Percentiles rank a stretch among this genome's conserved stretches.
Conservation (phyloP, 2,113 vertebrate species). For the Nansenia antarctica region DNA sequence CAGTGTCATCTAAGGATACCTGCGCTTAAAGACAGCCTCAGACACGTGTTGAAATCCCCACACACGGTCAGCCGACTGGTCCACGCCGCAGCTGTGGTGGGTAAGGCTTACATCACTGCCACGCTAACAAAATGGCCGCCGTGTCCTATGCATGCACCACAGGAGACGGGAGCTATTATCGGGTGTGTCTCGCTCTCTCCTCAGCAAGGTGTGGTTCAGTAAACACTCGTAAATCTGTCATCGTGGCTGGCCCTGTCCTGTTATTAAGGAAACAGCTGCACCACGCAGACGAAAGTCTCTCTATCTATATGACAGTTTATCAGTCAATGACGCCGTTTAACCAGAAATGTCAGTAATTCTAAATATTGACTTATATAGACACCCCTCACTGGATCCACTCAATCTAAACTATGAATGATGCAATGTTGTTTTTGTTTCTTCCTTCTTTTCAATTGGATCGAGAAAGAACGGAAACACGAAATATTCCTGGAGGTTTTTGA, state of each 20-base stretch:
- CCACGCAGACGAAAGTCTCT: too few relatives aligned
- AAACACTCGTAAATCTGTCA: background rate
- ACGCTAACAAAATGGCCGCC: background rate
- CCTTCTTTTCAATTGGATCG: too few relatives aligned
- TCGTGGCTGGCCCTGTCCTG: background rate
- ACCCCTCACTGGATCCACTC: too few relatives aligned
- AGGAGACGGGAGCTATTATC: background rate
- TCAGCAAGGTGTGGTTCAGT: background rate
- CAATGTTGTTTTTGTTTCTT: too few relatives aligned
- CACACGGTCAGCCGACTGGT: background rate
- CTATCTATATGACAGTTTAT: too few relatives aligned
- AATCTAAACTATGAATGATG: too few relatives aligned
- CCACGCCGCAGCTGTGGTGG: background rate
- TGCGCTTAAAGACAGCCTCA: too few relatives aligned
- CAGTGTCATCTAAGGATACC: too few relatives aligned
- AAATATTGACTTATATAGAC: too few relatives aligned
- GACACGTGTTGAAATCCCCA: too few relatives aligned
- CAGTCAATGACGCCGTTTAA: background rate
- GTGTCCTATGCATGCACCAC: background rate
- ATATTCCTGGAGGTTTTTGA: too few relatives aligned
- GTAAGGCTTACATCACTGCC: background rate
- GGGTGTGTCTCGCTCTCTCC: background rate
- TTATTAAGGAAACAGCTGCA: conserved; percentile 3
- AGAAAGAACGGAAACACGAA: too few relatives aligned
- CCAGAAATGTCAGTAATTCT: background rate